Percentiles rank a stretch among this genome's conserved stretches.
Conservation (phyloP, 2,888 invertebrate genomes). For the Eulithis prunata region DNA sequence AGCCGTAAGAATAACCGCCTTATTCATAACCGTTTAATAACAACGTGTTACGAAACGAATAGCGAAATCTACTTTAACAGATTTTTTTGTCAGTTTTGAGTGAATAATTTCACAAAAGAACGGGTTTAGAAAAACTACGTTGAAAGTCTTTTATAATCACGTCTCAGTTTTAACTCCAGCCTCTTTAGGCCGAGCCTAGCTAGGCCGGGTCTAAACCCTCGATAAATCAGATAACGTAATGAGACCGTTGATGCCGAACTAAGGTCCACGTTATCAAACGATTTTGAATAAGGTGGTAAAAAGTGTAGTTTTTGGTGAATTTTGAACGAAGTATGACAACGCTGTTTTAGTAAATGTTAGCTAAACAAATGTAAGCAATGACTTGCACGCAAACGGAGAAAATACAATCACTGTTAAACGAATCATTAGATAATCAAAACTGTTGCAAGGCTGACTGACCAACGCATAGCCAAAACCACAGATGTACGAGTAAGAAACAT, state of each 20-base stretch:
- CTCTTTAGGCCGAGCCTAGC: too few relatives aligned
- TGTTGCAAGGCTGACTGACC: neutral
- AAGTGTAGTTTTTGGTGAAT: slow-evolving; percentile 28
- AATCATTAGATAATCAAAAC: neutral
- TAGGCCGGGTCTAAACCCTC: too few relatives aligned
- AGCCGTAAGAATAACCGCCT: neutral
- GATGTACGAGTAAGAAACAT: too few relatives aligned
- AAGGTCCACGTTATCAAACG: neutral
- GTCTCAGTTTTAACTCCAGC: too few relatives aligned
- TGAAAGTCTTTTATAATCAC: too few relatives aligned
- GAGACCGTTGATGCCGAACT: too few relatives aligned
- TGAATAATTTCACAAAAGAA: too few relatives aligned
- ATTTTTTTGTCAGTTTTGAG: too few relatives aligned
- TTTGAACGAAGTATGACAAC: slow-evolving; percentile 8
- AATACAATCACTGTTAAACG: slow-evolving; percentile 28
- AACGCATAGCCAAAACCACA: too few relatives aligned
- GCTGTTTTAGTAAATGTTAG: slow-evolving; percentile 12
- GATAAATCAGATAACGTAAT: too few relatives aligned
- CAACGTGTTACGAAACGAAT: neutral
- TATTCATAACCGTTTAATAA: neutral
- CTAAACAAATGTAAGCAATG: slow-evolving; percentile 21
- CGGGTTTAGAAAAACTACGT: too few relatives aligned
- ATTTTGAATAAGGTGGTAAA: slow-evolving; percentile 1
- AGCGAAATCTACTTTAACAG: too few relatives aligned
- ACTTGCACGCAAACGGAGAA: slow-evolving; percentile 50